Base-by-base conservation (phyloP, 2,888 invertebrate genomes). In the Hirudinaria manillensis region DNA sequence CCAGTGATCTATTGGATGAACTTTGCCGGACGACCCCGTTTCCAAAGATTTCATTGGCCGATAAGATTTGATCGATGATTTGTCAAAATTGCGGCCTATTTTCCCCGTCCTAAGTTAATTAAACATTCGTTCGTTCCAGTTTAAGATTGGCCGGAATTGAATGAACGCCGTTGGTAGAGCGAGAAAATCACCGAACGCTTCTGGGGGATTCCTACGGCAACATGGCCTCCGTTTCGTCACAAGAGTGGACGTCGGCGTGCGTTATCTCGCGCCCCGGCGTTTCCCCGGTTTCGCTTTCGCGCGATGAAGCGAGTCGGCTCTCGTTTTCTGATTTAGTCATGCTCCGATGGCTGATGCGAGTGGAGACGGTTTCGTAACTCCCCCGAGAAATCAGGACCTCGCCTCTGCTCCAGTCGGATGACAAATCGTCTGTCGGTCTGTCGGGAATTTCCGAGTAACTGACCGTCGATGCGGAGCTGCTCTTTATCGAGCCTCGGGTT, bases 271-370 rank as follows among this genome's bases (percentile, higher is more conserved):
- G 24, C 24, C 6, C 21, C 3, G 56, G 6, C n/a, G 7, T 61
- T 29, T 13, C 61, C 24, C 24, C 61, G 61, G 61, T 61, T 61
- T 61, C 29, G 29, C 61, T 61, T 45, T 45, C 45, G 16, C 45
- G 45, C 45, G 45, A 45, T 16, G 45, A 45, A 45, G 45, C 45
- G 45, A 45, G 45, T 16, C 45, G 45, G 45, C 45, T 6, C 29
- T 61, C 61, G 61, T 61, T 61, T 61, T 61, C 61, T 27, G 61
- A 29, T 24, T 61, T 24, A 61, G 61, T 61, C 61, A 61, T n/a
- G 61, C 61, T 61, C 2, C 24, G 61, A 6, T 27, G 61, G 61
- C 61, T 61, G 61, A 29, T 29, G 24, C 61, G 24, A 29, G 61
- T 61, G 24, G 61, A 61, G n/a, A 61, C 13, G 61, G 61, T 61